These are phyloP conservation scores for Stichopus chloronotus DNA, from an alignment of 35 echinoderm and acorn worm species.

Conservation along the genomic window DNA sequence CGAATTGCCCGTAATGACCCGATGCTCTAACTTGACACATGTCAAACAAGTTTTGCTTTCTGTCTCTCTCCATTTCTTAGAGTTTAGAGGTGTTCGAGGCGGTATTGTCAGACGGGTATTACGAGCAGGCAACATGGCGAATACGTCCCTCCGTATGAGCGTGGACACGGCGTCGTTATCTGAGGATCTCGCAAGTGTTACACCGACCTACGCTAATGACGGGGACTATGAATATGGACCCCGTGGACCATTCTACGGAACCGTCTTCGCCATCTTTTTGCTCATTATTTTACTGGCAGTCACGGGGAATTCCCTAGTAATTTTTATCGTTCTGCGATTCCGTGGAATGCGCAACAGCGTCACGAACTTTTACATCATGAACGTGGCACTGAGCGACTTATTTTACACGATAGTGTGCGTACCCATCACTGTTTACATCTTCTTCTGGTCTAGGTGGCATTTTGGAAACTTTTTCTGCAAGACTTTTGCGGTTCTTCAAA, in stretches of 20 bases:
- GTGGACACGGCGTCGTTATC: background rate
- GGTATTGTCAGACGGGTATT: no score
- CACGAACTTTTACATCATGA: slow-evolving; percentile 97
- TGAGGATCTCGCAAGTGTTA: background rate
- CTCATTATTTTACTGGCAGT: slow-evolving; percentile 67
- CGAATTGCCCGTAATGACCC: no score
- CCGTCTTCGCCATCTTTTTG: slow-evolving; percentile 62
- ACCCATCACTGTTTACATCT: slow-evolving; percentile 65
- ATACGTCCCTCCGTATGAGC: background rate
- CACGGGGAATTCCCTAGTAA: slow-evolving; percentile 77
- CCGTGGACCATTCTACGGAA: slow-evolving; percentile 26
- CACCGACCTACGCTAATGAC: background rate
- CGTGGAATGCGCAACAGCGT: slow-evolving; percentile 82
- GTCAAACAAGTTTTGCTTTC: no score
- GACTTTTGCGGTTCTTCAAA: slow-evolving; percentile 62
- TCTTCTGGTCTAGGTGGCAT: slow-evolving; percentile 43
- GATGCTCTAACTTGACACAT: no score
- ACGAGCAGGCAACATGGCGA: background rate
- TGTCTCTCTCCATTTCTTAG: no score
- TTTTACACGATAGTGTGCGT: slow-evolving; percentile 73
- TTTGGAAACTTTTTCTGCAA: slow-evolving; percentile 77
- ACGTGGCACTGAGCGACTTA: slow-evolving; percentile 82
- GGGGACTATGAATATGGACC: background rate
- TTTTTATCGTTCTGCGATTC: slow-evolving; percentile 83
- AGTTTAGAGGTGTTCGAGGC: no score